Evolutionary conservation across 2,113 vertebrate genomes (phyloP).

Genomic region (Neogobius melanostomus): DNA sequence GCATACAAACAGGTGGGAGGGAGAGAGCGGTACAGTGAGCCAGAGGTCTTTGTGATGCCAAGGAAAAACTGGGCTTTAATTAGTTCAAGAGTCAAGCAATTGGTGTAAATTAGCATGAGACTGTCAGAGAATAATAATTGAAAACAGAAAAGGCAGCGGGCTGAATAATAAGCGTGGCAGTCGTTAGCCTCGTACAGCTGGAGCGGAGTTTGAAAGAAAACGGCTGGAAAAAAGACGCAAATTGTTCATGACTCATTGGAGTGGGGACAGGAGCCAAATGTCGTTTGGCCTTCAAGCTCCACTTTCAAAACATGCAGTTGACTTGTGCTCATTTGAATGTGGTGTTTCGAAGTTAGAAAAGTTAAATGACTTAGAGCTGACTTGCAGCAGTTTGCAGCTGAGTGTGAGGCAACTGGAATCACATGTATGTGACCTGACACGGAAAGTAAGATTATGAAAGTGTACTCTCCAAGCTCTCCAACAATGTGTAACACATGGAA

Average conservation of each 20-base stretch:
- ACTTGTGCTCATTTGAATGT: not conserved
- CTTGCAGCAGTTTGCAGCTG: too few species aligned
- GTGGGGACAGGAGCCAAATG: not conserved
- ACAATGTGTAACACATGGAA: too few species aligned
- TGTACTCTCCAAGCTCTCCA: too few species aligned
- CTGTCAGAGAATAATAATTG: slow-evolving; percentile 54
- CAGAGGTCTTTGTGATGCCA: slow-evolving; percentile 55
- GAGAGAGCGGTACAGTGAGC: slow-evolving; percentile 29
- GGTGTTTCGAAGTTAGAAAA: not conserved
- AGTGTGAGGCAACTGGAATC: too few species aligned
- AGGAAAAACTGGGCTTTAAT: slow-evolving; percentile 54
- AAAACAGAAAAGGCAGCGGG: slow-evolving; percentile 41
- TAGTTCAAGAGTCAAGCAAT: slow-evolving; percentile 54
- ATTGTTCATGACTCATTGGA: slow-evolving; percentile 10
- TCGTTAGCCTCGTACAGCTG: slow-evolving; percentile 42
- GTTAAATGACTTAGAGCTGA: too few species aligned
- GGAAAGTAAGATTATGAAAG: too few species aligned
- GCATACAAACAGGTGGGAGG: slow-evolving; percentile 59
- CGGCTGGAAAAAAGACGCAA: slow-evolving; percentile 12
- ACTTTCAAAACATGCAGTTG: not conserved
- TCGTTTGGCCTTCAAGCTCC: slow-evolving; percentile 2
- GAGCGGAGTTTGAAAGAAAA: slow-evolving; percentile 33
- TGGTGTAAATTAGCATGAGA: slow-evolving; percentile 51
- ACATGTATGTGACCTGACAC: too few species aligned
- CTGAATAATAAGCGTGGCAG: slow-evolving; percentile 40